phyloP scores from a whole-genome alignment of 2,888 invertebrate genomes.

The Glaucopsyche alexis region DNA sequence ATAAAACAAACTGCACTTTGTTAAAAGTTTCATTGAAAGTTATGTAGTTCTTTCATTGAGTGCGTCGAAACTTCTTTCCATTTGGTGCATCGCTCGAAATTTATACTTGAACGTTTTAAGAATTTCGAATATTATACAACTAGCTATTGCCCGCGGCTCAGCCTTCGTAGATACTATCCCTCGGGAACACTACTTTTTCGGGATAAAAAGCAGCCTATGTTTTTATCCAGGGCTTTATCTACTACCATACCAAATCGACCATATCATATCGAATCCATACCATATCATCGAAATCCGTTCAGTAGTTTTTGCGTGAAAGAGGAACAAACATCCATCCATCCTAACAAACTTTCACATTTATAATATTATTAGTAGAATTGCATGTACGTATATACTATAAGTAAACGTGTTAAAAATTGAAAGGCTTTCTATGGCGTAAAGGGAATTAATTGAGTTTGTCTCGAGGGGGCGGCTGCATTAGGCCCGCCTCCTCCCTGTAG shows the following conservation, averaged over 20 bases:
- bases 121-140: background rate
- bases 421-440: constrained; percentile 67
- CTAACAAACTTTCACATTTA: no score
- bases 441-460: constrained; percentile 77
- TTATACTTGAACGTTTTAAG: background rate
- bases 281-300: no score
- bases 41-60: background rate
- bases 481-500: constrained; percentile 48
- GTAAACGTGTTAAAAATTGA: constrained; percentile 69
- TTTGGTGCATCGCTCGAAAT: background rate
- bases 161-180: no score
- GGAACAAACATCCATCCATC: no score
- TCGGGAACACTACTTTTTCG: no score
- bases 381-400: constrained; percentile 11
- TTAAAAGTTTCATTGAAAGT: background rate
- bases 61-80: background rate
- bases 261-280: no score
- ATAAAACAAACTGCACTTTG: background rate
- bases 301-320: no score
- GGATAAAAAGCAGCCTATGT: no score
- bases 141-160: no score
- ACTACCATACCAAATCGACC: no score
- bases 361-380: no score
- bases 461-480: constrained; percentile 74
- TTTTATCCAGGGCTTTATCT: no score